phyloP scores from a whole-genome alignment of 2,113 vertebrate genomes.

The Trichomycterus rosablanca region DNA sequence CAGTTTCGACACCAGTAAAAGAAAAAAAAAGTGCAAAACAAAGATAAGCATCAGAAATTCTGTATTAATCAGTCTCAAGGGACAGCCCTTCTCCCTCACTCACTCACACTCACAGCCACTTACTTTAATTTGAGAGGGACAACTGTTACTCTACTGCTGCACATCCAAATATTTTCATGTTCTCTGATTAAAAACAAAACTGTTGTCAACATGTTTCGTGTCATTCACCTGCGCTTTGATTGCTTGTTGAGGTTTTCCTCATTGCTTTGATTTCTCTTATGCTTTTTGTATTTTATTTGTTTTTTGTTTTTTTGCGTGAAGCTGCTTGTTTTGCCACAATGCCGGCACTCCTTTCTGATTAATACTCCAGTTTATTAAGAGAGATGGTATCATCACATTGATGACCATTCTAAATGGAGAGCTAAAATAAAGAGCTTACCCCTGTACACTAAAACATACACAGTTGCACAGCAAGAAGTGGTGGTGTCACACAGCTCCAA shows the following conservation, averaged over 20 bases:
- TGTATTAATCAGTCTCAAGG: slow-evolving; percentile 52
- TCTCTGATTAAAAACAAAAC: slow-evolving; percentile 48
- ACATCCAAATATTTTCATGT: slow-evolving; percentile 36
- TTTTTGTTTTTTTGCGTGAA: slow-evolving; percentile 14
- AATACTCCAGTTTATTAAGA: slow-evolving; percentile 6
- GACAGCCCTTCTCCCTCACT: slow-evolving; percentile 18
- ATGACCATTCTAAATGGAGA: slow-evolving; percentile 3
- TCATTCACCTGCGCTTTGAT: slow-evolving; percentile 41
- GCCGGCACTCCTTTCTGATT: neutral
- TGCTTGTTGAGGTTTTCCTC: slow-evolving; percentile 29
- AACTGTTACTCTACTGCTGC: slow-evolving; percentile 39
- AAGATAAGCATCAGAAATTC: slow-evolving; percentile 52
- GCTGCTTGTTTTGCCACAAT: slow-evolving; percentile 4
- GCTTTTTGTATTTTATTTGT: slow-evolving; percentile 17
- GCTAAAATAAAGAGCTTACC: too few species aligned
- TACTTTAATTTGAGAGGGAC: slow-evolving; percentile 45
- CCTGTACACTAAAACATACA: too few species aligned
- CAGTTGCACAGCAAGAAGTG: too few species aligned
- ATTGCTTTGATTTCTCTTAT: slow-evolving; percentile 35
- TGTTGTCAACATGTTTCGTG: slow-evolving; percentile 17
- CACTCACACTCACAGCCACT: slow-evolving; percentile 8
- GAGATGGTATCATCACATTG: slow-evolving; percentile 13
- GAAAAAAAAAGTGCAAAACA: slow-evolving; percentile 48
- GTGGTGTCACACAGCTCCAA: too few species aligned
- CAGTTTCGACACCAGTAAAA: slow-evolving; percentile 43